Base-by-base conservation (phyloP, 64 coral and sea anemone genomes). In the Stichodactyla helianthus region DNA sequence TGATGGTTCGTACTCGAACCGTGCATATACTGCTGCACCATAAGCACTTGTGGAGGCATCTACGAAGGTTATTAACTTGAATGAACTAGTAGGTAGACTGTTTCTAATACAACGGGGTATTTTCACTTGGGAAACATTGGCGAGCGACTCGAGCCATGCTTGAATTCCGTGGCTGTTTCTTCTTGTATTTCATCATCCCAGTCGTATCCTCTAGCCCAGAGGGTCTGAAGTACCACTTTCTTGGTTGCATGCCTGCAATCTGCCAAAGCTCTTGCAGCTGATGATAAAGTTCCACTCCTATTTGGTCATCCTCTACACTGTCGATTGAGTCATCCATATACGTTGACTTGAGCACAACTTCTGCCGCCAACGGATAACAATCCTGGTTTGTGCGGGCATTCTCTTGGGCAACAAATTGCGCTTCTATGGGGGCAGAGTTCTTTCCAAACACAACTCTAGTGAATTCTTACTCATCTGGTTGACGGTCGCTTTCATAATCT, bases 241-340 rank as follows among this genome's bases (percentile, higher is more conserved):
- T 93, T 17, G 87, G 82, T 28, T 93, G 57, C 83, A 89, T 89
- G 12, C 27, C 53, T 0, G 91, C 91, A 10, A 63, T 55, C 64
- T 51, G 55, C 86, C 87, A 93, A 6, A 89, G 20, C 13, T 60
- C 20, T 83, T 87, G 82, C 11, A 93, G 62, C 51, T 87, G 50
- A 23, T 70, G 11, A 56, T 88, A 92, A 13, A 92, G 59, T 23
- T 89, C 54, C 52, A 93, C 23, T 64, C 87, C 83, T 4, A 27
- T 52, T 10, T 89, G 15, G 9, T 89, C 83, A 85, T 83, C 53
- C 54, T 82, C 88, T n/a, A 77, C 84, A 58, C 78, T 94, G 79
- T 90, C 88, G 51, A 90, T 58, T 1, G 92, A 87, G 19, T 94
- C 88, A 50, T 91, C 93, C 85, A 94, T 94, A 22, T 88, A 91